Evolutionary conservation across 2,888 invertebrate species (phyloP).

Genomic region (Chymomyza fuscimana): DNA sequence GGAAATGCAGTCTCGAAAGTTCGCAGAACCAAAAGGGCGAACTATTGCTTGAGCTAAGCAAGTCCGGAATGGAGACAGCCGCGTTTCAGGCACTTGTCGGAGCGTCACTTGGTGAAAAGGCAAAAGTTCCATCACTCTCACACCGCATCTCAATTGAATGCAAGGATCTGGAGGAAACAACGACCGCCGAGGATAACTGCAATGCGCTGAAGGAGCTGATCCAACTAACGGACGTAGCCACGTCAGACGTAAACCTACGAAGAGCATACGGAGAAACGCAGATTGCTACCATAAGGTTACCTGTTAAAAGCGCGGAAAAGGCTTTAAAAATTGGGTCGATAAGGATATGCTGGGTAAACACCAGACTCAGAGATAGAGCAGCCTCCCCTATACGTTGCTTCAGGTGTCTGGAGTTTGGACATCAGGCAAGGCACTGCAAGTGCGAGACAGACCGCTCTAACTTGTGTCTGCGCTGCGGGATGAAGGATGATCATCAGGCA

Average conservation of each 20-base stretch:
- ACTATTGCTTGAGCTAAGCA: not conserved
- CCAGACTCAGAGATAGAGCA: no score
- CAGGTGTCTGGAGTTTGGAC: slow-evolving; percentile 6
- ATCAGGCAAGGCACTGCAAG: not conserved
- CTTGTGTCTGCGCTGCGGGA: no score
- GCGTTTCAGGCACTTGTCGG: not conserved
- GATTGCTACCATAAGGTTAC: not conserved
- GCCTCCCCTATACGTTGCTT: not conserved
- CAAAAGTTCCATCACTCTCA: no score
- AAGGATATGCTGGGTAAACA: not conserved
- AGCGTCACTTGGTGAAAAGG: not conserved
- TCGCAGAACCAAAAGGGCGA: no score
- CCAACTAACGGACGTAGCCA: not conserved
- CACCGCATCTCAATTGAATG: not conserved
- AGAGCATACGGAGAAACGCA: not conserved
- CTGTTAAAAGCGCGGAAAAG: not conserved
- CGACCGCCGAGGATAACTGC: not conserved
- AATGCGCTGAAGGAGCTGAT: not conserved
- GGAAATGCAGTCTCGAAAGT: no score
- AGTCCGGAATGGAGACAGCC: no score
- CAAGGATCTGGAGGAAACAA: not conserved
- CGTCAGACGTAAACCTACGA: not conserved
- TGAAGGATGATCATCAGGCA: no score
- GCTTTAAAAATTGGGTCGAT: not conserved
- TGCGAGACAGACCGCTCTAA: not conserved